phyloP scores from a whole-genome alignment of 2,888 invertebrate genomes.

The Cylloceria caligata region DNA sequence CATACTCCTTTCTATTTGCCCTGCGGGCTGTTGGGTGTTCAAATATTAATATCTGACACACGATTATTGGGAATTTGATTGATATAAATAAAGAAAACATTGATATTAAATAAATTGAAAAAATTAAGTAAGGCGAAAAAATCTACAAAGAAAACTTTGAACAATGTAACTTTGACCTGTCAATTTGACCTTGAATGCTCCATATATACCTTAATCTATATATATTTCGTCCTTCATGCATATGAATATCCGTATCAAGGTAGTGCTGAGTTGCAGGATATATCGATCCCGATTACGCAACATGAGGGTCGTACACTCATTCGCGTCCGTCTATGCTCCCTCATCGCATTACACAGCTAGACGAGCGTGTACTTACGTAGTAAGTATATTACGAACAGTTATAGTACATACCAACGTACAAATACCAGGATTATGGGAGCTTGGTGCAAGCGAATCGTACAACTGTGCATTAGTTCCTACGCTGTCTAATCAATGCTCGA shows the following conservation, averaged over 20 bases:
- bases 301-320: slow-evolving; percentile 27
- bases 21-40: no score
- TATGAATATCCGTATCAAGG: slow-evolving; percentile 31
- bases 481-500: slow-evolving; percentile 15
- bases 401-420: background rate
- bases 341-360: slow-evolving; percentile 14
- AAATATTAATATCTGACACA: no score
- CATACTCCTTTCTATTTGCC: no score
- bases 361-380: slow-evolving; percentile 17
- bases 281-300: slow-evolving; percentile 37
- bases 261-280: background rate
- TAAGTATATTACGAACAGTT: slow-evolving; percentile 17
- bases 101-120: no score
- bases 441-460: background rate
- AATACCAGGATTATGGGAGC: slow-evolving; percentile 13
- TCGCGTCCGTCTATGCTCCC: slow-evolving; percentile 4
- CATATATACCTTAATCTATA: background rate
- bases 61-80: no score
- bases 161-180: no score
- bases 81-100: no score
- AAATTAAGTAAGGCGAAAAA: no score
- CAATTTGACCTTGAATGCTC: no score
- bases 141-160: no score
- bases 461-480: slow-evolving; percentile 4
- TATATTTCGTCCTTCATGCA: slow-evolving; percentile 12